Conservation (phyloP, 2,888 invertebrate genomes). For the Acholoe squamosa region DNA sequence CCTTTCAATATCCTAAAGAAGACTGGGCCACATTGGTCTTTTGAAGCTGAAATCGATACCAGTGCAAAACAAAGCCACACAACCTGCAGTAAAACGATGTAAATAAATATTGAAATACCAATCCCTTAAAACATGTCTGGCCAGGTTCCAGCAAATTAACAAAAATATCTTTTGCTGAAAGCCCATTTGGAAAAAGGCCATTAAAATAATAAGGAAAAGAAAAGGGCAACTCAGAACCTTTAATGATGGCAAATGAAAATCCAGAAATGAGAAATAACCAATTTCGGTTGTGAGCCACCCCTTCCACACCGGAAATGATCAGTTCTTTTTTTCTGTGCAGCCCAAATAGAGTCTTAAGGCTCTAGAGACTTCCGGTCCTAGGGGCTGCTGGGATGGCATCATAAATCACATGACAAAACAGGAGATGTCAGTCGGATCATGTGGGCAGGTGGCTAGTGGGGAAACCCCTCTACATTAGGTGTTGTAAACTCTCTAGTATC, state of each 20-base stretch:
- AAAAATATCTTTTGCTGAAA: not conserved
- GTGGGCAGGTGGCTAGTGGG: not conserved
- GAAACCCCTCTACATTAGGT: no score
- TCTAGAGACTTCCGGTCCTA: conserved; percentile 18
- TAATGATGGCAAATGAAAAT: not conserved
- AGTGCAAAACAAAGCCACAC: not conserved
- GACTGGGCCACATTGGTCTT: no score
- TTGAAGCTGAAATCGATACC: not conserved
- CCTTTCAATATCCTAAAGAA: no score
- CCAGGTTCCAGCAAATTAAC: not conserved
- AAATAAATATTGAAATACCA: not conserved
- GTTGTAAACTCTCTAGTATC: not conserved
- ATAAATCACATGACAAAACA: not conserved
- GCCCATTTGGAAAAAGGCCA: not conserved
- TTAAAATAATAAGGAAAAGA: not conserved
- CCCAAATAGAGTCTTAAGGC: conserved; percentile 20
- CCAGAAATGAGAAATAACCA: conserved; percentile 9
- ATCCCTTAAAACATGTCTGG: not conserved
- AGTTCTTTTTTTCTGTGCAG: not conserved
- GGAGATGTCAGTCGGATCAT: not conserved
- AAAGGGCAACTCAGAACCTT: not conserved
- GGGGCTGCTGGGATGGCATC: not conserved
- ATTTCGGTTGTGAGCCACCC: not conserved
- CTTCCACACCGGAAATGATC: conserved; percentile 5
- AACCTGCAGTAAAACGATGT: not conserved